A percentile compares a stretch with the other conserved stretches of the same genome.
These are phyloP conservation scores for Lanius collurio DNA, from an alignment of 2,113 vertebrate species.

Conservation along the genomic window DNA sequence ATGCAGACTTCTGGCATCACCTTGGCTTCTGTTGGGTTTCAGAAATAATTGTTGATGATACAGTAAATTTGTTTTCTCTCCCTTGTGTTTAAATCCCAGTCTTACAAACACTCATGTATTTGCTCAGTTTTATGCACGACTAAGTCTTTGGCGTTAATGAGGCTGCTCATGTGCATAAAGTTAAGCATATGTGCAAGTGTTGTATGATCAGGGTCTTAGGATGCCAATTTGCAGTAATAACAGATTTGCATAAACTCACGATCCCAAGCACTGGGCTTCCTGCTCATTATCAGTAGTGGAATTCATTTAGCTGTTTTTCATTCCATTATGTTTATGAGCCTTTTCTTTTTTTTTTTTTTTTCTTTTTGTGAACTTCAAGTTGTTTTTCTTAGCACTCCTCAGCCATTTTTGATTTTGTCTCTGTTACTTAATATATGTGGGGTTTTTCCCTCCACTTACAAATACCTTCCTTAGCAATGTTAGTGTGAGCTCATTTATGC, in stretches of 20 bases:
- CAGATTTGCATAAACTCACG: conserved; percentile 51
- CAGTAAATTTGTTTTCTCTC: conserved; percentile 61
- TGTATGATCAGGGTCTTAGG: conserved; percentile 51
- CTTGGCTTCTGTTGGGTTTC: conserved; percentile 41
- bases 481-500: not conserved
- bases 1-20: conserved; percentile 13
- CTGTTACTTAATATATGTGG: not conserved
- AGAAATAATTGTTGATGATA: conserved; percentile 68
- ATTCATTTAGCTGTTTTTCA: not conserved
- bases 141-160: conserved; percentile 48
- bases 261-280: conserved; percentile 1
- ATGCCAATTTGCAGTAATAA: conserved; percentile 62
- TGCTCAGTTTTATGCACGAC: conserved; percentile 52
- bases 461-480: not conserved
- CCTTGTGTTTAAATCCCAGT: conserved; percentile 56
- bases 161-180: conserved; percentile 61
- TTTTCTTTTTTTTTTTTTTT: not conserved
- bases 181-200: conserved; percentile 57
- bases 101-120: conserved; percentile 28
- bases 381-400: not conserved
- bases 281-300: conserved; percentile 26
- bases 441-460: not conserved
- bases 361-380: not conserved
- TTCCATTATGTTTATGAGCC: not conserved
- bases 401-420: not conserved